Evolutionary conservation across 2,113 vertebrate genomes (phyloP).

Genomic region (Cyprinus carpio): DNA sequence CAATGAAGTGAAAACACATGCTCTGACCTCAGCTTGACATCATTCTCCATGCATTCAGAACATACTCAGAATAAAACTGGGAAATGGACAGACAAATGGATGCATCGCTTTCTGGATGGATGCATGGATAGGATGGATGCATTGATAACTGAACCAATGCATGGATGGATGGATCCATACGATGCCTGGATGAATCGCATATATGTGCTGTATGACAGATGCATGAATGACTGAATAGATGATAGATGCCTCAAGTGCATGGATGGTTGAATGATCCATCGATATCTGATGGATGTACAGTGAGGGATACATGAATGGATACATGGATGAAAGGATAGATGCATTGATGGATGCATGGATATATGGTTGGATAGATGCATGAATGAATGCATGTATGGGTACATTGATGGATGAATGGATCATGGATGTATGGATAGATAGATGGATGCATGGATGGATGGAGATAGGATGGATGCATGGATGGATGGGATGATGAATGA

Average conservation of each 20-base stretch:
- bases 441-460: too few species aligned
- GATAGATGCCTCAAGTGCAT: background rate
- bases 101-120: background rate
- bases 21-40: constrained; percentile 28
- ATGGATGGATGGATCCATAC: background rate
- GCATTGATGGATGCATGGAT: background rate
- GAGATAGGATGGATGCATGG: too few species aligned
- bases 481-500: background rate
- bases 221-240: background rate
- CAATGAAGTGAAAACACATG: constrained; percentile 26
- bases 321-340: background rate
- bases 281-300: background rate
- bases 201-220: background rate
- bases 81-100: background rate
- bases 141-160: background rate
- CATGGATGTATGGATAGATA: background rate
- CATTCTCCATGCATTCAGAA: background rate
- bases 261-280: background rate
- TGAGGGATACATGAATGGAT: background rate
- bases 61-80: background rate
- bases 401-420: too few species aligned
- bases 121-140: background rate
- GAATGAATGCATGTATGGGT: background rate
- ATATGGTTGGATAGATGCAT: background rate
- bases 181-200: background rate